phyloP scores from a whole-genome alignment of 1,140 invertebrate genomes.

The Drosophila pachea region DNA sequence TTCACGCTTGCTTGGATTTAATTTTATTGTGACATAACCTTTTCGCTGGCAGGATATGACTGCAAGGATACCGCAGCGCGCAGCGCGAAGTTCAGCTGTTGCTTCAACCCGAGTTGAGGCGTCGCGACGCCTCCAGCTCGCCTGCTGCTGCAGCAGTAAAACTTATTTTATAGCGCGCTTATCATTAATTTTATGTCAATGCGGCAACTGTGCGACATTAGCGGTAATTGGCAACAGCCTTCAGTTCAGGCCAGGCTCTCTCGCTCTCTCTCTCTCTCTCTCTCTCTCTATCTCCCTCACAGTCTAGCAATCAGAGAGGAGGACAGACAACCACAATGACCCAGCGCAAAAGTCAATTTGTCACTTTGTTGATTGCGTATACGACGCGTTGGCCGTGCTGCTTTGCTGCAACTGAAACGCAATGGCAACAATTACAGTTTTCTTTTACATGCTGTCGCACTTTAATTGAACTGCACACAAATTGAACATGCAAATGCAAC shows the following conservation, averaged over 20 bases:
- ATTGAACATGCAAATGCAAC: slow-evolving; percentile 42
- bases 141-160: slow-evolving; percentile 64
- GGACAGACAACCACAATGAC: slow-evolving; percentile 3
- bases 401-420: slow-evolving; percentile 4
- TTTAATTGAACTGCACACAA: slow-evolving; percentile 67
- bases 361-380: slow-evolving; percentile 55
- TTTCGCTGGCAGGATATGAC: slow-evolving; percentile 40
- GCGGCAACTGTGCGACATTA: slow-evolving; percentile 75
- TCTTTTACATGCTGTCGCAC: slow-evolving; percentile 8
- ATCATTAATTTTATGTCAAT: slow-evolving; percentile 76
- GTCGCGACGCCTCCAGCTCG: slow-evolving; percentile 11
- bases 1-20: slow-evolving; percentile 75
- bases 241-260: slow-evolving; percentile 6
- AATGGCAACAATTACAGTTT: slow-evolving; percentile 9
- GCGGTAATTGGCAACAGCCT: slow-evolving; percentile 74
- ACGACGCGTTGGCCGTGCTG: slow-evolving; percentile 22
- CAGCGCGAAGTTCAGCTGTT: slow-evolving; percentile 30
- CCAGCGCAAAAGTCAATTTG: slow-evolving; percentile 49
- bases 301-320: slow-evolving; percentile 42
- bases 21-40: slow-evolving; percentile 77
- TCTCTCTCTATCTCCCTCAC: neutral
- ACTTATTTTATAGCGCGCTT: slow-evolving; percentile 76
- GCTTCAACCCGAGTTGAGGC: slow-evolving; percentile 27
- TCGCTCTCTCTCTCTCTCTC: no score
- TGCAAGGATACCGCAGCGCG: slow-evolving; percentile 12